Conservation (phyloP, 2,113 vertebrate species). For the Scalopus aquaticus region DNA sequence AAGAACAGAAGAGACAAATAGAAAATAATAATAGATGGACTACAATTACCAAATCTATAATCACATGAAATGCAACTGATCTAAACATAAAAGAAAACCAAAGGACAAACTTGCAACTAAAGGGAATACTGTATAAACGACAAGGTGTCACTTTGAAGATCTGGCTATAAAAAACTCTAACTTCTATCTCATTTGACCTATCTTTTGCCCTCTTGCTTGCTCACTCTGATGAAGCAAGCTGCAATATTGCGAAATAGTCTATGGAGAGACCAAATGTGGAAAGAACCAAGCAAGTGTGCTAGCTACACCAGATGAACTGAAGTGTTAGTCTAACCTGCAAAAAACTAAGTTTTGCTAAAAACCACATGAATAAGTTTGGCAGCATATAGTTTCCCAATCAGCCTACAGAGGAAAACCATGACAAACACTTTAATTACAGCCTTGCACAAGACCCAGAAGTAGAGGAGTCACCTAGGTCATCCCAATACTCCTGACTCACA, state of each 20-base stretch:
- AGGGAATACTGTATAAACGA: neutral
- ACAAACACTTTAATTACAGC: neutral
- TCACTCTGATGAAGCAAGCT: neutral
- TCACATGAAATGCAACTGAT: neutral
- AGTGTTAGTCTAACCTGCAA: neutral
- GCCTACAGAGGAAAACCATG: neutral
- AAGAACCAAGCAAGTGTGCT: neutral
- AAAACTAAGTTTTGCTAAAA: neutral
- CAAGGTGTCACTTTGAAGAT: neutral
- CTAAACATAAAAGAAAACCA: neutral
- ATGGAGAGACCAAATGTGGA: neutral
- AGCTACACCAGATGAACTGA: neutral
- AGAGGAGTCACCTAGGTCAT: neutral
- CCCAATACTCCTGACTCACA: neutral
- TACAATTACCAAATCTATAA: neutral
- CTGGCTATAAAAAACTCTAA: neutral
- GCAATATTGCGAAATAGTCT: neutral
- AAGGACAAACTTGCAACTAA: neutral
- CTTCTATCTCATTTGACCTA: neutral
- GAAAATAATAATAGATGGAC: neutral
- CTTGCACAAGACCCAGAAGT: neutral
- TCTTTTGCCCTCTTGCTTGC: neutral
- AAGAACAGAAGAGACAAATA: neutral
- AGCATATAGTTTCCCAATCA: neutral
- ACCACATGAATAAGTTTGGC: neutral